Evolutionary conservation across 2,888 invertebrate species (phyloP).

Genomic region (Heterodera filipjevi): DNA sequence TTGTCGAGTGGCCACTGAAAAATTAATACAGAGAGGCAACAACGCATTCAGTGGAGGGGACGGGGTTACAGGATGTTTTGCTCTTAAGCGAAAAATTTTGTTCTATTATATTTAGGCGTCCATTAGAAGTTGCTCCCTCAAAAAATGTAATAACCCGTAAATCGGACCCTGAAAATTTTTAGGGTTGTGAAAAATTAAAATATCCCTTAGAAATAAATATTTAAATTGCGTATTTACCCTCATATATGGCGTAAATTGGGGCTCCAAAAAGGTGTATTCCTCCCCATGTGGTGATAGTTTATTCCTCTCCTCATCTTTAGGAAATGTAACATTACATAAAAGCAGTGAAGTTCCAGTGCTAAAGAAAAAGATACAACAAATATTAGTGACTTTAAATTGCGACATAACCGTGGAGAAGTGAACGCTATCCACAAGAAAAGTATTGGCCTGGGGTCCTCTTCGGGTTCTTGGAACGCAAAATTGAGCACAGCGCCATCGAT

Average conservation of each 20-base stretch:
- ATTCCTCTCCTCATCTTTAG: constrained; percentile 31
- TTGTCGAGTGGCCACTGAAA: constrained; percentile 35
- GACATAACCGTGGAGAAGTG: background rate
- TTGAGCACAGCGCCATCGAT: constrained; percentile 37
- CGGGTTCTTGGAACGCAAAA: constrained; percentile 41
- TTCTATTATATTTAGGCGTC: too few relatives aligned
- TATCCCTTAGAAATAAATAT: too few relatives aligned
- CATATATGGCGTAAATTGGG: constrained; percentile 28
- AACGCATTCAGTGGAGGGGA: too few relatives aligned
- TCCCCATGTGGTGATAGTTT: constrained; percentile 13
- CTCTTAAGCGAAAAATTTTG: background rate
- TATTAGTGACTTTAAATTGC: background rate
- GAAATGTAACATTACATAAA: constrained; percentile 30
- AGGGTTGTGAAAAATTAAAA: too few relatives aligned
- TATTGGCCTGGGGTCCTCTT: constrained; percentile 43
- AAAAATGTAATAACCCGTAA: too few relatives aligned
- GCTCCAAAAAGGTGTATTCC: constrained; percentile 31
- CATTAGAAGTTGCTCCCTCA: too few relatives aligned
- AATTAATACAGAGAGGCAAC: constrained; percentile 22
- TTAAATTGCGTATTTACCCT: constrained; percentile 20
- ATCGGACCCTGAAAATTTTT: too few relatives aligned
- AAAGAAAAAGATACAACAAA: background rate
- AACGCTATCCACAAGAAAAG: constrained; percentile 39
- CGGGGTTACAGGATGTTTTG: background rate
- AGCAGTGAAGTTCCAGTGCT: constrained; percentile 24